Percentiles rank a stretch among this genome's conserved stretches.
phyloP scores from a whole-genome alignment of 2,113 vertebrate species.

The Rhizomys pruinosus region DNA sequence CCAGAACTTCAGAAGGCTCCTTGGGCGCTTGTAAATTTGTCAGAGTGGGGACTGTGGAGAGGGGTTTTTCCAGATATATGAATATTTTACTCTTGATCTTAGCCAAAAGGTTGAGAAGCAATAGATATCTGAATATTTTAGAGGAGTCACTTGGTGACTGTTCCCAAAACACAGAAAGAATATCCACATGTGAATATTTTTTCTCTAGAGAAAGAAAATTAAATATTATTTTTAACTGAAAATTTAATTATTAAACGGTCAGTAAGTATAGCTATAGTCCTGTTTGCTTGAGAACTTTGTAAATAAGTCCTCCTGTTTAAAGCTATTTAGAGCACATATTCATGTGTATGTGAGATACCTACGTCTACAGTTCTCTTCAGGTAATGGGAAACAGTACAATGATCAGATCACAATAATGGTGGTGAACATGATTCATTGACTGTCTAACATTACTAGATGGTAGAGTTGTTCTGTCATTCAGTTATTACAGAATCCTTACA shows the following conservation, averaged over 20 bases:
- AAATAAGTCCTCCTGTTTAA: background rate
- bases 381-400: background rate
- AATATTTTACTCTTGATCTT: too few relatives aligned
- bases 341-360: background rate
- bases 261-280: background rate
- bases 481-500: constrained; percentile 43
- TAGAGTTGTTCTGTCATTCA: background rate
- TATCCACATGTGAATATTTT: background rate
- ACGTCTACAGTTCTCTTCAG: background rate
- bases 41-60: background rate
- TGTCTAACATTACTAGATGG: background rate
- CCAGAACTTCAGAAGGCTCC: background rate
- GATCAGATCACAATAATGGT: background rate
- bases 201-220: constrained; percentile 38
- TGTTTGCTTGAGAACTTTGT: background rate
- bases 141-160: background rate
- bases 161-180: background rate
- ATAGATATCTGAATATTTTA: background rate
- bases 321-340: background rate
- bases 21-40: background rate
- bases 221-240: constrained; percentile 3
- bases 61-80: background rate
- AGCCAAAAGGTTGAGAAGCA: too few relatives aligned
- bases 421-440: background rate
- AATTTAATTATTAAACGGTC: background rate